A percentile compares a stretch with the other conserved stretches of the same genome.
Conservation (phyloP, 2,113 vertebrate genomes). For the Sceloporus tristichus region DNA sequence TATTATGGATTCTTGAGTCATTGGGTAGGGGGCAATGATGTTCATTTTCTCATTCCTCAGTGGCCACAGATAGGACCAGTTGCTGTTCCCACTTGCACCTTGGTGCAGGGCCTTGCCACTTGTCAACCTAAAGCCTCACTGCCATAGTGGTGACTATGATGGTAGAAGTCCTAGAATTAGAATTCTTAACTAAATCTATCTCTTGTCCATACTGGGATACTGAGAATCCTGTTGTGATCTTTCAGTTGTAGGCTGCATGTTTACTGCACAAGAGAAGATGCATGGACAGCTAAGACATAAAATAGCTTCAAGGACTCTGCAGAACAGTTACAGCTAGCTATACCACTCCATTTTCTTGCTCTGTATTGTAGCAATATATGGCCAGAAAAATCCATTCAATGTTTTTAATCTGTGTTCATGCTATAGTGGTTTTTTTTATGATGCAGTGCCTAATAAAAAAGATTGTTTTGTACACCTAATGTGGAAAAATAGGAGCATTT, state of each 20-base stretch:
- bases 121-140: background rate
- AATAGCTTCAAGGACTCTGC: background rate
- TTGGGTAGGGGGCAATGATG: background rate
- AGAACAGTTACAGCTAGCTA: accelerated
- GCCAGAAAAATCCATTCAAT: background rate
- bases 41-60: background rate
- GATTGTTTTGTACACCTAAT: slow-evolving; percentile 61
- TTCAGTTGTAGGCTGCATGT: background rate
- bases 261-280: background rate
- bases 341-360: slow-evolving; percentile 18
- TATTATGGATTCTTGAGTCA: background rate
- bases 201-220: background rate
- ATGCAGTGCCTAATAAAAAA: slow-evolving; percentile 66
- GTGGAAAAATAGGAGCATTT: background rate
- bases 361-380: background rate
- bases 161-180: background rate
- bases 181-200: background rate
- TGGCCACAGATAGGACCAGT: background rate
- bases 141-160: background rate
- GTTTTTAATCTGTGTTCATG: slow-evolving; percentile 28
- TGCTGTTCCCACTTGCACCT: background rate
- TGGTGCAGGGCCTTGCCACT: background rate
- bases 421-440: slow-evolving; percentile 12
- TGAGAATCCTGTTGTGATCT: background rate
- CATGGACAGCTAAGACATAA: accelerated